phyloP scores from a whole-genome alignment of 2,797 vertebrate genomes.

The Simalia tracyae region DNA sequence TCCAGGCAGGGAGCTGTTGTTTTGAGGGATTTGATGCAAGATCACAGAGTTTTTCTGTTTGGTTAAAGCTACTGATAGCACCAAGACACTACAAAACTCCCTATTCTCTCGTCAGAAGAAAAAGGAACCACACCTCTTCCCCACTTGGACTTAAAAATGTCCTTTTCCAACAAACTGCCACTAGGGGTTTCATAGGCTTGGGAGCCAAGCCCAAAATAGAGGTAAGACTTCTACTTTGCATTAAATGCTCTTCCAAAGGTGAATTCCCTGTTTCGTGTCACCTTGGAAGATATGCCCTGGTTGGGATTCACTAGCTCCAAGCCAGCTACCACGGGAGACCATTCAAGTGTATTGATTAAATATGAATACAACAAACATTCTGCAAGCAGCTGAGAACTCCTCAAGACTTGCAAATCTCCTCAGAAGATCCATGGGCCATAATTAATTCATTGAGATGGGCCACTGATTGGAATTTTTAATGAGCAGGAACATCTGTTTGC shows the following conservation, averaged over 20 bases:
- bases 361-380: constrained; percentile 38
- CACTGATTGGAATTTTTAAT: constrained; percentile 56
- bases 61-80: neutral
- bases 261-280: neutral
- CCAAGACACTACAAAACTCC: neutral
- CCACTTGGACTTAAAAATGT: neutral
- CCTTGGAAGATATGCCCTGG: neutral
- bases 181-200: neutral
- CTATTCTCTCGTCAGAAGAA: neutral
- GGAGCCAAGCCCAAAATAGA: neutral
- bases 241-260: neutral
- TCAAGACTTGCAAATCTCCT: constrained; percentile 44
- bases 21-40: neutral
- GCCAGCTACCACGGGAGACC: neutral
- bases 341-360: constrained; percentile 57
- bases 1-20: neutral
- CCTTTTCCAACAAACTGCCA: neutral
- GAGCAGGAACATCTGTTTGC: constrained; percentile 68
- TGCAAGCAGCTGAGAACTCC: constrained; percentile 29
- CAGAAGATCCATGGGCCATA: constrained; percentile 54
- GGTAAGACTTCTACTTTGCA: neutral
- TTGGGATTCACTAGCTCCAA: neutral
- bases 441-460: constrained; percentile 65
- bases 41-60: neutral
- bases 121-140: neutral